Conservation (phyloP, 1,140 invertebrate genomes). For the Ylistrum balloti region DNA sequence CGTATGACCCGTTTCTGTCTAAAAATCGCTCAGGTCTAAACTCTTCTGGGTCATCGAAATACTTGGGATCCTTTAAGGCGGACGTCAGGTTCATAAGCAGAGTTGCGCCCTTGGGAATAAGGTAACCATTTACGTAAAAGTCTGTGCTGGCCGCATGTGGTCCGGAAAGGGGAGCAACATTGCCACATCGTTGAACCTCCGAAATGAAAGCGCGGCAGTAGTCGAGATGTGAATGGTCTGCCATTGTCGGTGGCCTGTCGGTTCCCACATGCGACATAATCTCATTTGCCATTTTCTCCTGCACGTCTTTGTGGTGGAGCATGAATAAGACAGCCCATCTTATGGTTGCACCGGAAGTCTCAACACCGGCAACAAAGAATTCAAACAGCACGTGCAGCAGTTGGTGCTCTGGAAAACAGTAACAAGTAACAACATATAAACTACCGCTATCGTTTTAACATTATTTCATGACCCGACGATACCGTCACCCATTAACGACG, state of each 20-base stretch:
- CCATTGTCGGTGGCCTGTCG: neutral
- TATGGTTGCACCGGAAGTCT: constrained; percentile 45
- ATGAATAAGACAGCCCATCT: constrained; percentile 43
- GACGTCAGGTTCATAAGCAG: constrained; percentile 47
- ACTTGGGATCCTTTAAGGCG: constrained; percentile 24
- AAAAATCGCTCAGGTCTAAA: constrained; percentile 56
- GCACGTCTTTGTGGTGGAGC: constrained; percentile 30
- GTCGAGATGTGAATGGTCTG: constrained; percentile 44
- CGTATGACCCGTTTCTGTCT: constrained; percentile 35
- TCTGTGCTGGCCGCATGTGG: constrained; percentile 50
- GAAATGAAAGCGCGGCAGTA: constrained; percentile 53
- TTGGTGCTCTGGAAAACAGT: constrained; percentile 43
- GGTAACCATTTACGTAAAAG: constrained; percentile 59
- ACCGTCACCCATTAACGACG: too few species aligned
- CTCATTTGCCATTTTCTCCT: constrained; percentile 46
- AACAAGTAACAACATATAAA: too few species aligned
- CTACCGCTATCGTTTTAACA: too few species aligned
- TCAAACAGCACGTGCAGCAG: constrained; percentile 36
- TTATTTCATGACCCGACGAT: too few species aligned
- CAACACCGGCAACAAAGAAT: constrained; percentile 49
- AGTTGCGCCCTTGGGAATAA: constrained; percentile 56
- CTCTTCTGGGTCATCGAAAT: constrained; percentile 44
- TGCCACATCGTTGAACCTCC: constrained; percentile 54
- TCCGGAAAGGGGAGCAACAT: constrained; percentile 48
- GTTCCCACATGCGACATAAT: constrained; percentile 42